Percentiles rank a stretch among this genome's conserved stretches.
phyloP scores from a whole-genome alignment of 2,888 invertebrate species.

The Lochmaea crataegi region DNA sequence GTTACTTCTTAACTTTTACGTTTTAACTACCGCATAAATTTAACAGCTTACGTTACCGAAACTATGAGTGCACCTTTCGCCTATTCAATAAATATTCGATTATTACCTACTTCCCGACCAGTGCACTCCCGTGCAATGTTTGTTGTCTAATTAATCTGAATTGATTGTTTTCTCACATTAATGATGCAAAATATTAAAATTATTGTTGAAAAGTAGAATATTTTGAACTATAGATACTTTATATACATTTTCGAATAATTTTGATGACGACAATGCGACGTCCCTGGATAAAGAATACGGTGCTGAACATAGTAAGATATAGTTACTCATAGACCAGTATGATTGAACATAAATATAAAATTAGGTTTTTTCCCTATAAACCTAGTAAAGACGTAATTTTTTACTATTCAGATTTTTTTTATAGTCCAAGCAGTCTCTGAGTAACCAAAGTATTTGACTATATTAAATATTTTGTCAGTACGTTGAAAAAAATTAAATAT shows the following conservation, averaged over 20 bases:
- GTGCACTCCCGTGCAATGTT: too few species aligned
- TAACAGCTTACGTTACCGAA: too few species aligned
- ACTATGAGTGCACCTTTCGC: too few species aligned
- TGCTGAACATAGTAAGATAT: neutral
- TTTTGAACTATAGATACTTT: too few species aligned
- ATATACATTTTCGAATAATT: neutral
- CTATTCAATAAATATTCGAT: too few species aligned
- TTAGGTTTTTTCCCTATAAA: neutral
- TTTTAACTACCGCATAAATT: too few species aligned
- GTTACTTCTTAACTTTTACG: too few species aligned
- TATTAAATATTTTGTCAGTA: neutral
- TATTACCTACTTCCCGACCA: too few species aligned
- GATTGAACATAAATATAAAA: neutral
- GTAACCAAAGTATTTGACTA: slow-evolving; percentile 3
- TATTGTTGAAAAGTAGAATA: too few species aligned
- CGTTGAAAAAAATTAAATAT: slow-evolving; percentile 1
- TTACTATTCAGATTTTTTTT: neutral
- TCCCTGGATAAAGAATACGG: neutral
- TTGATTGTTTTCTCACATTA: too few species aligned
- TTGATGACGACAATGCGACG: slow-evolving; percentile 14
- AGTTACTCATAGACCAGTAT: slow-evolving; percentile 2
- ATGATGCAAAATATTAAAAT: too few species aligned
- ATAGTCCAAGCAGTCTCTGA: neutral
- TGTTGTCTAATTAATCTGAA: too few species aligned
- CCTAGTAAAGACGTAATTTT: neutral